Base-by-base conservation (phyloP, 2,113 vertebrate species). In the Ploceus nigricollis region DNA sequence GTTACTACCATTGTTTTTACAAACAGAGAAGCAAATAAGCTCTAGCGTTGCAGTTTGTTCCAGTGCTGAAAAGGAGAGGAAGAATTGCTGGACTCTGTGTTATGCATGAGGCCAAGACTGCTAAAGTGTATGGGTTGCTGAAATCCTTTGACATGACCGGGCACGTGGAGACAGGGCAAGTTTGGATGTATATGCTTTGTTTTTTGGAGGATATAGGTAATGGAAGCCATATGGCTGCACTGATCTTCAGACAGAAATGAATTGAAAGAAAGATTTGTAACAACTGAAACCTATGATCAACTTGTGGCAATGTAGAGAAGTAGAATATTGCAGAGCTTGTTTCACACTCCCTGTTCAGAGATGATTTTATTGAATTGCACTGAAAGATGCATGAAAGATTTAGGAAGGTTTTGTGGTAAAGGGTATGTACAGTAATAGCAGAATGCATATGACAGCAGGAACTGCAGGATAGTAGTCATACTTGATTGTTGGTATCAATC, bases 391-490 rank as follows among this genome's bases (percentile, higher is more conserved):
- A 22, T 0, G 0, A 78, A 54, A 58, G 15, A 6, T 50, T 77
- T 44, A 21, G 9, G 12, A 19, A 91, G 11, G 15, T 7, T 51
- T 91, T 7, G 6, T 47, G 30, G 33, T 53, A 40, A 77, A 73
- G 22, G 6, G 21, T 20, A 7, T 0, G 0, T 44, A 22, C 1
- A 0, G n/a, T 31, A 73, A 56, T 3, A 4, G 37, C 11, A 72
- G 45, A 65, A 56, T 18, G 13, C 2, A 5, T 50, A 4, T 58
- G 39, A 68, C 18, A 64, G 42, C 23, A 21, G 35, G n/a, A 76
- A 37, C 33, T 88, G 39, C 27, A 30, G 47, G 50, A n/a, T 27
- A 39, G 19, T 70, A 89, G 40, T 87, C 18, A 28, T 37, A 27
- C 22, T 48, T 72, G 53, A 13, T 78, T 73, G 20, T 44, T 75